Base-by-base conservation (phyloP, 2,888 invertebrate genomes). In the Linnaemya vulpina region DNA sequence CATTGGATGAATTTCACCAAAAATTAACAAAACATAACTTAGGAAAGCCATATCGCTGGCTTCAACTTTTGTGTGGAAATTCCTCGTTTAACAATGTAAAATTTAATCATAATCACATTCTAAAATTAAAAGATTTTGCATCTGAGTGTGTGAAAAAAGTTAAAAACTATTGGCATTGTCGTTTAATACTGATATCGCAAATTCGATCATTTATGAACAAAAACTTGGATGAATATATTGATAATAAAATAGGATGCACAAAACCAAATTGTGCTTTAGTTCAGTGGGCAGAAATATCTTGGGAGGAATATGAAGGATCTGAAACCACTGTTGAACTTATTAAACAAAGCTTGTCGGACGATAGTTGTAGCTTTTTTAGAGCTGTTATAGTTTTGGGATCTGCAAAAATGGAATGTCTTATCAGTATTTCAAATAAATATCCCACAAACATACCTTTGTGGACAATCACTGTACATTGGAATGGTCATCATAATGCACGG, bases 11-110 rank as follows among this genome's bases (percentile, higher is more conserved):
- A n/a, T 88, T 90, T 11, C 93, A 94, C 83, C 89, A 92, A 55
- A 89, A 92, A 7, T 89, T 94, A n/a, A 91, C 93, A 3, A 89
- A 92, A 17, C 90, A 90, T 40, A 94, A 95, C 87, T 93, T 96
- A 70, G 98, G 98, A 0, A 95, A 95, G 87, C 97, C 98, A 0
- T 99, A 97, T 90, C 94, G 94, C 86, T 99, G 98, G 98, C 96
- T 97, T 0, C 98, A 98, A 92, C 94, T 95, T 91, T 94, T 98
- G 92, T 97, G 97, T 89, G 98, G 98, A 0, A 93, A 98, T 84
- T 95, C 97, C 89, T 97, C 97, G 88, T 94, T 95, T 89, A 93
- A 94, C 38, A 77, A 84, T 20, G 74, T 86, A 0, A 86, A 87
- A 53, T 53, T 25, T 49, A 63, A 77, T 68, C 75, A 75, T 17